Conservation (phyloP, 2,888 invertebrate genomes). For the Marronus borbonicus region DNA sequence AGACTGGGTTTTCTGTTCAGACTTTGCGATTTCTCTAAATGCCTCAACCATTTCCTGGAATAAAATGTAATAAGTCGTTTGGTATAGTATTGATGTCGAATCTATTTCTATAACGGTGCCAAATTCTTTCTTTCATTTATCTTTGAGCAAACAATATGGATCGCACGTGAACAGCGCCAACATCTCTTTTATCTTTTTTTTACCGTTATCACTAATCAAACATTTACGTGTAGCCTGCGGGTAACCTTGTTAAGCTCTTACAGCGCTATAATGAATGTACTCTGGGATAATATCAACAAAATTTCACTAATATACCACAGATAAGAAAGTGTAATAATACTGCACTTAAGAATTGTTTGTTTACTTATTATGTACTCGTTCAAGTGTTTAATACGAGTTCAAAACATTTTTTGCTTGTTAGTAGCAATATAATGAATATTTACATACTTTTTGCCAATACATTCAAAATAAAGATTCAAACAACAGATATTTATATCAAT, state of each 20-base stretch:
- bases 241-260: not conserved
- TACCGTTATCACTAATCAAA: slow-evolving; percentile 11
- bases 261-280: not conserved
- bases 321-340: too few species aligned
- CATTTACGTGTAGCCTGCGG: not conserved
- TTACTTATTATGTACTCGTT: too few species aligned
- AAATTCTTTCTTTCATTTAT: not conserved
- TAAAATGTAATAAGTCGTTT: not conserved
- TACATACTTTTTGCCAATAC: too few species aligned
- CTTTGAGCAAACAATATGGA: not conserved
- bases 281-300: not conserved
- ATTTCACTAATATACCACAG: too few species aligned
- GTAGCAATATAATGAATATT: too few species aligned
- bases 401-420: too few species aligned
- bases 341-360: too few species aligned
- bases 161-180: not conserved
- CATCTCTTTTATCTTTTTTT: slow-evolving; percentile 2
- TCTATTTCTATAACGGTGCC: not conserved
- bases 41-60: slow-evolving; percentile 79
- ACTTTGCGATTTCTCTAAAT: slow-evolving; percentile 74
- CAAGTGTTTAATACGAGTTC: too few species aligned
- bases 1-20: slow-evolving; percentile 77
- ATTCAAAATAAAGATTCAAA: too few species aligned
- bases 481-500: too few species aligned
- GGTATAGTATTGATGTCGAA: not conserved